A percentile compares a stretch with the other conserved stretches of the same genome.
These are phyloP conservation scores for Eustalomyia histrio DNA, from an alignment of 2,888 invertebrate genomes.

Conservation along the genomic window DNA sequence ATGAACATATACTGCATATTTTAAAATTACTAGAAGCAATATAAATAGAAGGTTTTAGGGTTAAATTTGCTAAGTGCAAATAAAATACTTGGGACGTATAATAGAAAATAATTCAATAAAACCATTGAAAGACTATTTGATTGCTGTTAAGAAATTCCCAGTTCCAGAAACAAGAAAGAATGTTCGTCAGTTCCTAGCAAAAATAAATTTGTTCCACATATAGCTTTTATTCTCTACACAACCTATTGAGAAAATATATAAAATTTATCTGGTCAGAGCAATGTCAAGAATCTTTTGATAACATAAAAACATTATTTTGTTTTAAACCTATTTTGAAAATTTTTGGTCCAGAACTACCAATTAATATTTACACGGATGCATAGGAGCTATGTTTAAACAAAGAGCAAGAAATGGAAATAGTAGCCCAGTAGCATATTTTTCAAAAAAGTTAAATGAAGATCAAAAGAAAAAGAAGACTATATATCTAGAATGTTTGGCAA, in stretches of 20 bases:
- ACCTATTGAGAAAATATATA: conserved; percentile 54
- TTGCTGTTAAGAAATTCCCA: conserved; percentile 59
- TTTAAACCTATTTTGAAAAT: conserved; percentile 56
- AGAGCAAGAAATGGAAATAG: conserved; percentile 51
- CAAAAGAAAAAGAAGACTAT: no score
- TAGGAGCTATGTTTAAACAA: conserved; percentile 62
- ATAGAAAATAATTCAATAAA: conserved; percentile 55
- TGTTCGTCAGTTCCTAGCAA: conserved; percentile 58
- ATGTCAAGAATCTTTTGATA: conserved; percentile 57
- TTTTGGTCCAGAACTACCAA: conserved; percentile 64
- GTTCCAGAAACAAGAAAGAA: conserved; percentile 56
- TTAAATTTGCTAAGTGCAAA: conserved; percentile 61
- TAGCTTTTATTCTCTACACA: conserved; percentile 61
- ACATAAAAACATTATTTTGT: conserved; percentile 57
- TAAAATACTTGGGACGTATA: conserved; percentile 62
- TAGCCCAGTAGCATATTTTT: no score
- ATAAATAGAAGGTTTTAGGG: conserved; percentile 60
- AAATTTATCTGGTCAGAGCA: conserved; percentile 57
- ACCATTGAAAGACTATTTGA: conserved; percentile 49
- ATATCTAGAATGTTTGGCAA: no score
- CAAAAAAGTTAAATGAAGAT: no score
- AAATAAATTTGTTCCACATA: conserved; percentile 64
- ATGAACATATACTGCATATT: conserved; percentile 49
- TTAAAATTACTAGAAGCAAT: conserved; percentile 59
- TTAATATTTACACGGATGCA: conserved; percentile 63